Conservation (phyloP, 2,888 invertebrate genomes). For the Heliconius sara region DNA sequence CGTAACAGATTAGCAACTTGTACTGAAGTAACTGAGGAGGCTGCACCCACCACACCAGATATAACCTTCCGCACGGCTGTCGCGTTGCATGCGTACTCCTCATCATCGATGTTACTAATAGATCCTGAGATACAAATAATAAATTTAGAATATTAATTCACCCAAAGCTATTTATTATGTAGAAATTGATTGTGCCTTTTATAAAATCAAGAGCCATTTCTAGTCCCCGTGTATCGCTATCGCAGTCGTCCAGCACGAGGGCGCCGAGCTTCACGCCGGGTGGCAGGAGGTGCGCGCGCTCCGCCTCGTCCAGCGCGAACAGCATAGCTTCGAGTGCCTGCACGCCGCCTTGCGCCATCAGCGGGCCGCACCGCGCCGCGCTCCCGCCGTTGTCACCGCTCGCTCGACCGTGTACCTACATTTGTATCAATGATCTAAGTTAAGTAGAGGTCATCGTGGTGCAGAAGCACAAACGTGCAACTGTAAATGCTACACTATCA, state of each 20-base stretch:
- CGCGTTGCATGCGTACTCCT: constrained; percentile 93
- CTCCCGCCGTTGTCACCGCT: constrained; percentile 74
- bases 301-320: constrained; percentile 91
- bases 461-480: no score
- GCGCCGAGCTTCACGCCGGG: constrained; percentile 91
- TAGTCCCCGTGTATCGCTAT: constrained; percentile 95
- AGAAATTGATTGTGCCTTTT: constrained; percentile 86
- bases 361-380: constrained; percentile 89
- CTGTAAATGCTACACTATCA: no score
- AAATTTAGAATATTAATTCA: not conserved
- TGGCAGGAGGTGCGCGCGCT: constrained; percentile 84
- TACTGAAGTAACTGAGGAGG: constrained; percentile 96
- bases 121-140: constrained; percentile 86
- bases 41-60: constrained; percentile 75
- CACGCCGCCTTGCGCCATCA: constrained; percentile 95
- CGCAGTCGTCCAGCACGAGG: constrained; percentile 95
- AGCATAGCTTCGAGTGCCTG: constrained; percentile 95
- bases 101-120: constrained; percentile 95
- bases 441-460: no score
- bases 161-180: not conserved
- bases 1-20: constrained; percentile 94
- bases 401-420: constrained; percentile 89
- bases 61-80: constrained; percentile 81
- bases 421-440: constrained; percentile 4
- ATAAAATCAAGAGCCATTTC: constrained; percentile 97